Conservation (phyloP, 2,797 vertebrate species). For the Anguilla pacifica region DNA sequence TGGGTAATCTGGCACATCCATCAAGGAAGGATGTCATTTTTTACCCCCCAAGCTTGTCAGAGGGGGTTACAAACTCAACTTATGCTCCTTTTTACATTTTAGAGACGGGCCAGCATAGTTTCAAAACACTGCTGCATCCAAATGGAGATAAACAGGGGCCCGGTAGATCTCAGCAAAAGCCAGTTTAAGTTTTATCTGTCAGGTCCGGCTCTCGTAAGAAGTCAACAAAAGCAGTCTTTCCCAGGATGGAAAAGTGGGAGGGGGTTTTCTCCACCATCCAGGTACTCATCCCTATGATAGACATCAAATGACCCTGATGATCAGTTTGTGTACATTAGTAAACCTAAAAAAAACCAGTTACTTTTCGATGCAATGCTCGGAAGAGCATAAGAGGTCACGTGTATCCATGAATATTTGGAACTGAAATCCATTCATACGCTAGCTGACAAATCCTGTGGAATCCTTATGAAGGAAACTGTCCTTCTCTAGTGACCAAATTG, state of each 20-base stretch:
- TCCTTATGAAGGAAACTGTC: constrained; percentile 70
- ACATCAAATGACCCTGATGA: constrained; percentile 82
- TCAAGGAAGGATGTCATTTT: constrained; percentile 68
- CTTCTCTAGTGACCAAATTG: constrained; percentile 61
- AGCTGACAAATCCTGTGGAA: constrained; percentile 65
- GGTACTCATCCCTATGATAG: constrained; percentile 53
- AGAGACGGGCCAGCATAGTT: constrained; percentile 58
- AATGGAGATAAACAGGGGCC: constrained; percentile 27
- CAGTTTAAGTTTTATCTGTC: constrained; percentile 72
- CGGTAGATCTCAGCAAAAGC: constrained; percentile 65
- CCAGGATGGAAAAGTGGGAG: constrained; percentile 85
- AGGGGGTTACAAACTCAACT: constrained; percentile 56
- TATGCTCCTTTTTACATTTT: constrained; percentile 54
- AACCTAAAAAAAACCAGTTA: constrained; percentile 74
- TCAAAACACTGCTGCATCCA: constrained; percentile 48
- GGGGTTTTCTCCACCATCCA: constrained; percentile 69
- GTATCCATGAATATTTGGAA: constrained; percentile 88
- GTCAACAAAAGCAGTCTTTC: constrained; percentile 47
- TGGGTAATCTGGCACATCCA: constrained; percentile 63
- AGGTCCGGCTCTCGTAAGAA: constrained; percentile 57
- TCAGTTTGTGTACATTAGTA: constrained; percentile 92
- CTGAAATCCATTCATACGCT: constrained; percentile 92
- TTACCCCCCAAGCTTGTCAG: constrained; percentile 60
- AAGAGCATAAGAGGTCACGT: constrained; percentile 93
- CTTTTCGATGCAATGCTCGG: constrained; percentile 85